phyloP scores from a whole-genome alignment of 1,140 invertebrate species.

The Brachionus calyciflorus region DNA sequence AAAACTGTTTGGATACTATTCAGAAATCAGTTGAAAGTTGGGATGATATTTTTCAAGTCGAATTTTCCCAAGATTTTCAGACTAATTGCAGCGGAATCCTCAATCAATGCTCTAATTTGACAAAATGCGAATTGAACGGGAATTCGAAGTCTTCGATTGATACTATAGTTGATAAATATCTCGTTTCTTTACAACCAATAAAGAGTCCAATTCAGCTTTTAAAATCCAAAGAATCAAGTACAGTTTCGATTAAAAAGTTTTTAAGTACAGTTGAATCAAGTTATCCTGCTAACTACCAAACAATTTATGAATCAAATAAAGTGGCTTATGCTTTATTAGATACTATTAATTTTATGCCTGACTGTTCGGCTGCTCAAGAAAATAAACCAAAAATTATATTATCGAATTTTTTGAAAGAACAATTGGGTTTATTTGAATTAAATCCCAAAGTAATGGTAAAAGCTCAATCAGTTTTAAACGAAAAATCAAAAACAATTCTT shows the following conservation, averaged over 20 bases:
- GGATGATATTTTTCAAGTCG: constrained; percentile 4
- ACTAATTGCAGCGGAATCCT: background rate
- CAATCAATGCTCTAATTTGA: background rate
- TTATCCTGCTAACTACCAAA: background rate
- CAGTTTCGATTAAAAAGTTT: background rate
- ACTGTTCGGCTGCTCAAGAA: background rate
- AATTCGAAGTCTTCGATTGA: background rate
- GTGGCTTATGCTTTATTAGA: background rate
- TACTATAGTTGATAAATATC: background rate
- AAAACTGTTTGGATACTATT: background rate
- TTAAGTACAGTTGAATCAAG: background rate
- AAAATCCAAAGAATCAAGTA: background rate
- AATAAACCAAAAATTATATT: constrained; percentile 6
- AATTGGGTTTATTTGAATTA: background rate
- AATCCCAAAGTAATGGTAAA: background rate
- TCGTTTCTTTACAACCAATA: background rate
- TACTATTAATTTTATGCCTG: background rate
- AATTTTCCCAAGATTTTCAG: background rate
- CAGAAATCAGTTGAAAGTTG: background rate
- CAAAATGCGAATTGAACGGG: background rate
- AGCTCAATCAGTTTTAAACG: background rate
- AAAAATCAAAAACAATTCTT: background rate
- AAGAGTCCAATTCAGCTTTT: background rate
- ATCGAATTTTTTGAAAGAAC: background rate
- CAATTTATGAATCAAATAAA: background rate